These are phyloP conservation scores for Sinotaia quadrata DNA, from an alignment of 2,888 invertebrate genomes.

Conservation along the genomic window DNA sequence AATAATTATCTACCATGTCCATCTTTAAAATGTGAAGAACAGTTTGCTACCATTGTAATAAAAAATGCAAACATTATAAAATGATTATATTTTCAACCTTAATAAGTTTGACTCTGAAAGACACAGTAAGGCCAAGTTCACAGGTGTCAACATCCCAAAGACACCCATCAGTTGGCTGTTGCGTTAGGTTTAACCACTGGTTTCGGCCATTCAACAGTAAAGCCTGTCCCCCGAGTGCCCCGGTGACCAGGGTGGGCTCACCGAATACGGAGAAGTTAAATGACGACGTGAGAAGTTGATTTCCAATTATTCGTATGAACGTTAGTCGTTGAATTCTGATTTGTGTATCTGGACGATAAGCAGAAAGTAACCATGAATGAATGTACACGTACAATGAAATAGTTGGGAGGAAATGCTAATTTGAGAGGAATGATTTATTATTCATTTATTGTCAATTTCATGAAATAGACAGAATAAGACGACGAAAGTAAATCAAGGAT, in stretches of 20 bases:
- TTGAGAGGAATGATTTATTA: not conserved
- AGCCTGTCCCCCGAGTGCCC: conserved; percentile 51
- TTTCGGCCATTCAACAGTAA: conserved; percentile 48
- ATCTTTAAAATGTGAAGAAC: too few relatives aligned
- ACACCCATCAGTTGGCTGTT: conserved; percentile 36
- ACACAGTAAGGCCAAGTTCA: conserved; percentile 43
- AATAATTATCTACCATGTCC: too few relatives aligned
- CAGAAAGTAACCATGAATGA: not conserved
- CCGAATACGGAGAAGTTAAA: conserved; percentile 44
- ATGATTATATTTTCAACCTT: too few relatives aligned
- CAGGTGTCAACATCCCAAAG: conserved; percentile 41
- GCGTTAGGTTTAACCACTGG: conserved; percentile 53
- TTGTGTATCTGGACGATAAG: conserved; percentile 37
- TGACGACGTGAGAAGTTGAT: conserved; percentile 37
- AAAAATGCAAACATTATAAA: too few relatives aligned
- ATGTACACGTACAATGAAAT: conserved; percentile 7
- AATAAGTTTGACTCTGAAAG: conserved; percentile 41
- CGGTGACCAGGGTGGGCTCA: conserved; percentile 45
- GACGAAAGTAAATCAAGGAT: too few relatives aligned
- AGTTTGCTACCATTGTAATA: too few relatives aligned
- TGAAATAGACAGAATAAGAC: too few relatives aligned
- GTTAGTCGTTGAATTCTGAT: conserved; percentile 37
- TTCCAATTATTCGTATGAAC: conserved; percentile 45
- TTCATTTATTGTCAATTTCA: too few relatives aligned
- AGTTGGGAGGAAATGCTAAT: conserved; percentile 14